Evolutionary conservation across 2,113 vertebrate species (phyloP).

Genomic region (Atlantisia rogersi): DNA sequence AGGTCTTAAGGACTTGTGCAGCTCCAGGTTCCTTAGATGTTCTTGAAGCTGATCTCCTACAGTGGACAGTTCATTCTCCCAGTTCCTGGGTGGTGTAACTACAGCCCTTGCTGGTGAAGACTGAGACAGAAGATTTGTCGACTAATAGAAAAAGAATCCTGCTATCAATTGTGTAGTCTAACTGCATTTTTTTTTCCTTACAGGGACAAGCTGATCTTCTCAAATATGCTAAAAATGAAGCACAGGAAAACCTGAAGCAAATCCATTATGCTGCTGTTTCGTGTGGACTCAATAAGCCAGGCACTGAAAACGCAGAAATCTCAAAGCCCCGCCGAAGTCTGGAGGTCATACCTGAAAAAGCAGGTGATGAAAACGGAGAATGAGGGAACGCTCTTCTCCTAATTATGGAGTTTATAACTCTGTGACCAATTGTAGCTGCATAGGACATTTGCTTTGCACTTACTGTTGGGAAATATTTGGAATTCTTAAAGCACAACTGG

Average conservation of each 20-base stretch:
- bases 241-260: constrained; percentile 95
- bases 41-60: too few relatives aligned
- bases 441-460: constrained; percentile 79
- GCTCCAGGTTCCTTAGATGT: too few relatives aligned
- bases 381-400: constrained; percentile 45
- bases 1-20: too few relatives aligned
- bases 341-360: constrained; percentile 89
- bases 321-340: constrained; percentile 83
- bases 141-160: neutral
- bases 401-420: constrained; percentile 72
- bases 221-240: constrained; percentile 92
- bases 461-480: constrained; percentile 70
- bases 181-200: constrained; percentile 1
- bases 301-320: constrained; percentile 68
- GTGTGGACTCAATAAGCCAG: constrained; percentile 87
- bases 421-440: constrained; percentile 72
- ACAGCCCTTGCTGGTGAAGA: too few relatives aligned
- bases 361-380: constrained; percentile 82
- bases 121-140: too few relatives aligned
- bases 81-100: too few relatives aligned
- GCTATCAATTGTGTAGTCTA: neutral
- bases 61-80: too few relatives aligned
- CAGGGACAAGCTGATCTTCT: constrained; percentile 96
- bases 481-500: constrained; percentile 91
- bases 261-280: constrained; percentile 92